Evolutionary conservation across 2,113 vertebrate genomes (phyloP).

Genomic region (Hippocampus mohnikei): DNA sequence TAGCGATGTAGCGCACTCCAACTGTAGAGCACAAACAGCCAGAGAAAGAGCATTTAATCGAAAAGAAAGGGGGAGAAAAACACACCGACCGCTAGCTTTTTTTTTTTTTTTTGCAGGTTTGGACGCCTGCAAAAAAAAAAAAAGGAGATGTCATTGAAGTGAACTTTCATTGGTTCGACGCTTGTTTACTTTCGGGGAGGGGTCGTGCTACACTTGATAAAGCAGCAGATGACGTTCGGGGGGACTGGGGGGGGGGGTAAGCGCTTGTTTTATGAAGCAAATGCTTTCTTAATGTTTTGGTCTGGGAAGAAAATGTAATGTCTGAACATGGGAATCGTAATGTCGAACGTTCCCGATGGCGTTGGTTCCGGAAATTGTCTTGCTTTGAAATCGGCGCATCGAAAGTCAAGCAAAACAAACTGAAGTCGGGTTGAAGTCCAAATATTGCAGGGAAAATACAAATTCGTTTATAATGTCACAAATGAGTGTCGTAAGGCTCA

Average conservation of each 20-base stretch:
- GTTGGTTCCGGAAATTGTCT: background rate
- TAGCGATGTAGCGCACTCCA: constrained; percentile 74
- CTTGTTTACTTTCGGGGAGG: constrained; percentile 65
- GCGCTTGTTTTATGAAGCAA: constrained; percentile 57
- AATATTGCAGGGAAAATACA: too few species aligned
- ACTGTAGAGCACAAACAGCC: constrained; percentile 74
- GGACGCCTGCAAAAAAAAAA: constrained; percentile 65
- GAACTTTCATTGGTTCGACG: constrained; percentile 60
- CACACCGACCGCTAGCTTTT: constrained; percentile 63
- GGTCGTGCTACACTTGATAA: constrained; percentile 57
- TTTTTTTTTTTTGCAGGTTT: constrained; percentile 49
- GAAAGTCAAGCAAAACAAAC: background rate
- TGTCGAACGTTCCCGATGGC: background rate
- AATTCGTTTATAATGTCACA: too few species aligned
- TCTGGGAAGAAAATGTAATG: background rate
- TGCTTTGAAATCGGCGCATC: background rate
- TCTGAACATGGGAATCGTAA: background rate
- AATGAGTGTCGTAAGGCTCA: too few species aligned
- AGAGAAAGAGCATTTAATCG: constrained; percentile 79
- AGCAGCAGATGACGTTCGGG: constrained; percentile 53
- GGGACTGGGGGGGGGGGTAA: background rate
- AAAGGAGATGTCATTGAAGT: constrained; percentile 55
- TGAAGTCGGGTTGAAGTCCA: too few species aligned
- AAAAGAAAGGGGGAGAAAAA: constrained; percentile 62
- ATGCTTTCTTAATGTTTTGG: constrained; percentile 28